Evolutionary conservation across 2,797 vertebrate species (phyloP), one percentile per base, ranked within the genome.

Genomic region (Xenopus petersii): DNA sequence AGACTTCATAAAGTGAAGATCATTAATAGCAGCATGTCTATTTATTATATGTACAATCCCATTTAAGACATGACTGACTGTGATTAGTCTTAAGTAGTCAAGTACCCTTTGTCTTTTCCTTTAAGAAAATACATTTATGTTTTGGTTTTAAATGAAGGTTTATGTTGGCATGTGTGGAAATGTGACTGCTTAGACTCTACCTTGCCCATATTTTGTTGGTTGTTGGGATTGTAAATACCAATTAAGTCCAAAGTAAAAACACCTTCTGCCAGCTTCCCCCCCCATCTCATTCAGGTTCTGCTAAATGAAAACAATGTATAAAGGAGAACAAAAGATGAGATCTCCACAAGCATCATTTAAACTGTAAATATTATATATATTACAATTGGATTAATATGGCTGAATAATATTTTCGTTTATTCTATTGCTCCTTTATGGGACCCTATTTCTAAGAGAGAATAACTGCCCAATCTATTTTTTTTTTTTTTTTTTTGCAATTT

Each of bases 1-100:
- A 81, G 79, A 72, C 79, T 83, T 62, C 79, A 56, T 51, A 65
- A 65, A 83, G 81, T 80, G 76, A 74, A 83, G 80, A 87, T 88
- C 83, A 80, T 82, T 84, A 87, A 87, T 84, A 86, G 79, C 76
- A 81, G 82, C 56, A 64, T 86, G 84, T 86, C 83, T 75, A 71
- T 76, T 30, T 76, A 71, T 81, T 75, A 33, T 30, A 30, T 63
- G 64, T 78, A 51, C n/a, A 72, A 70, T 55, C 26, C 36, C 64
- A 56, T 62, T n/a, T 55, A 68, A 56, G 58, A 48, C 58, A 75
- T 58, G 42, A 64, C 42, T 56, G 64, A 75, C 66, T 62, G 17
- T 73, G 16, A 69, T 69, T 56, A 17, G 30, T 64, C 16, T 64
- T 46, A 42, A 16, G 15, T 47, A 64, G 62, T 47, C 1, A 47